These are phyloP conservation scores for Apodemus speciosus DNA, from an alignment of 2,113 vertebrate genomes.

Conservation along the genomic window DNA sequence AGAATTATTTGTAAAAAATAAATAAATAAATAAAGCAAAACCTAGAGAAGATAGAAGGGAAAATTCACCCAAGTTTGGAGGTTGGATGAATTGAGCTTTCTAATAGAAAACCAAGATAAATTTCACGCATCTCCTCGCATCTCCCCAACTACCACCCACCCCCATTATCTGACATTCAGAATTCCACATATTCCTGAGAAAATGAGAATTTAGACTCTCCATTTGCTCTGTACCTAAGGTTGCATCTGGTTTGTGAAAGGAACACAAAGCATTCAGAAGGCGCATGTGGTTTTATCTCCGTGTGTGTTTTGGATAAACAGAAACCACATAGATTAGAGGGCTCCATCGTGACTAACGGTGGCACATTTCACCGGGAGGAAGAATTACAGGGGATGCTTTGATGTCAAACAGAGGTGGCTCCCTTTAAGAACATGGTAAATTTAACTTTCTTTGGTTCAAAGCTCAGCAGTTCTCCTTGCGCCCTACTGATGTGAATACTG, in stretches of 20 bases:
- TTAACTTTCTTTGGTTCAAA: slow-evolving; percentile 83
- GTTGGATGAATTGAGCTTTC: slow-evolving; percentile 8
- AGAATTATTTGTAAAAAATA: slow-evolving; percentile 5
- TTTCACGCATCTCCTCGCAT: not conserved
- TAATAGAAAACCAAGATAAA: slow-evolving; percentile 21
- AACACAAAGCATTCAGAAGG: slow-evolving; percentile 2
- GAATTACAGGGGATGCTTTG: slow-evolving; percentile 69
- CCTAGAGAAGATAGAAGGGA: not conserved
- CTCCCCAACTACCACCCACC: not conserved
- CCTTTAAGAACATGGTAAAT: slow-evolving; percentile 79
- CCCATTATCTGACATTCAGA: not conserved
- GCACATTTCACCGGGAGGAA: slow-evolving; percentile 60
- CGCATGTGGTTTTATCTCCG: slow-evolving; percentile 58
- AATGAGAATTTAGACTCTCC: not conserved
- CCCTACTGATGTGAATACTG: slow-evolving; percentile 78
- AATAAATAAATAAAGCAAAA: not conserved
- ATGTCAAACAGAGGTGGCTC: slow-evolving; percentile 69
- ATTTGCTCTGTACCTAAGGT: slow-evolving; percentile 1
- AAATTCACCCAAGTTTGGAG: not conserved
- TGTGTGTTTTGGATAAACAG: slow-evolving; percentile 67
- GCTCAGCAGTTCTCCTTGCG: slow-evolving; percentile 78
- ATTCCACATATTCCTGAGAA: not conserved
- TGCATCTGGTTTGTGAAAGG: not conserved
- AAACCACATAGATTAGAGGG: slow-evolving; percentile 43
- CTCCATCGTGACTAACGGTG: slow-evolving; percentile 46